These are phyloP conservation scores for Diadumene lineata DNA, from an alignment of 92 coral and sea anemone genomes.

Conservation along the genomic window DNA sequence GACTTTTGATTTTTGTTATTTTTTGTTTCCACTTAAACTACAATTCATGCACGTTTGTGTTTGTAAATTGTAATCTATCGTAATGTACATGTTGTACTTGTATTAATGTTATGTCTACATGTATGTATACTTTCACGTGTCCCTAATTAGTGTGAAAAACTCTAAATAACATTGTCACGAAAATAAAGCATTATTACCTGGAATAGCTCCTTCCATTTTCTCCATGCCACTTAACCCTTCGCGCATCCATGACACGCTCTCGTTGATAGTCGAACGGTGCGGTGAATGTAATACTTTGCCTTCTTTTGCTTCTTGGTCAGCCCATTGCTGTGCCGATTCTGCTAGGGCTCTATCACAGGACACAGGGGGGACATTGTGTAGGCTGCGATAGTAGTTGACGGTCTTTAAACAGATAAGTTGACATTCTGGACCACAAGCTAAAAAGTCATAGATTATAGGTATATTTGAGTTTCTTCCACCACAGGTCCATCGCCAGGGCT, in stretches of 20 bases:
- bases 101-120: no score
- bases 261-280: slow-evolving; percentile 26
- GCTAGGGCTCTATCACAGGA: slow-evolving; percentile 45
- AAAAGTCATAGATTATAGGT: neutral
- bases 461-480: no score
- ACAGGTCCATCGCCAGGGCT: no score
- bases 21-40: no score
- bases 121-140: no score
- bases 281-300: slow-evolving; percentile 34
- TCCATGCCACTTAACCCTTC: slow-evolving; percentile 52
- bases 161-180: no score
- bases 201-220: slow-evolving; percentile 51
- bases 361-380: slow-evolving; percentile 51
- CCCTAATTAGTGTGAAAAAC: no score
- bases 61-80: no score
- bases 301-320: slow-evolving; percentile 39
- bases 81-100: no score
- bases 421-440: slow-evolving; percentile 60
- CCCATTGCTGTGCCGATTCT: slow-evolving; percentile 50
- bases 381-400: slow-evolving; percentile 54
- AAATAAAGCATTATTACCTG: no score
- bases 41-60: no score
- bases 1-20: no score
- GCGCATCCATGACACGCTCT: slow-evolving; percentile 52
- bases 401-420: slow-evolving; percentile 48